phyloP scores from a whole-genome alignment of 1,140 invertebrate genomes.

The Leguminivora glycinivorella region DNA sequence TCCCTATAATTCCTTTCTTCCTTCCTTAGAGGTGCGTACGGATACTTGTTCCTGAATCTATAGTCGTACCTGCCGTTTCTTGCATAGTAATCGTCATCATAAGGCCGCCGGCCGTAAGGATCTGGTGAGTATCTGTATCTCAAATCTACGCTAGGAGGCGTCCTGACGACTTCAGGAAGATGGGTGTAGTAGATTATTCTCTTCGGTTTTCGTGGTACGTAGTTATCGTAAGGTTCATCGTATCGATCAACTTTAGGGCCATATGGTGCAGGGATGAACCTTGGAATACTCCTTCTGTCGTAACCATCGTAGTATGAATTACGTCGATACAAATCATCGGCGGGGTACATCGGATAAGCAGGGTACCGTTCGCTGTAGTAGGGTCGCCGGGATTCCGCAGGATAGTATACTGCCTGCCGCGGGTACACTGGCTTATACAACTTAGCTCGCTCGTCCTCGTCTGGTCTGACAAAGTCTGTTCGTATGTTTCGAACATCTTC shows the following conservation, averaged over 20 bases:
- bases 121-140: slow-evolving; percentile 68
- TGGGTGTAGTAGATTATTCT: slow-evolving; percentile 77
- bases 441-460: slow-evolving; percentile 58
- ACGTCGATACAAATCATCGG: slow-evolving; percentile 67
- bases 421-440: slow-evolving; percentile 70
- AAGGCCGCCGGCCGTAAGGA: slow-evolving; percentile 59
- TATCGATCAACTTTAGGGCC: slow-evolving; percentile 69
- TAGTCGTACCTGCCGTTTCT: slow-evolving; percentile 68
- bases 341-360: slow-evolving; percentile 36
- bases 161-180: slow-evolving; percentile 74
- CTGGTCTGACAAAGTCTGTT: slow-evolving; percentile 74
- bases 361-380: slow-evolving; percentile 70
- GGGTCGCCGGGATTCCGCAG: slow-evolving; percentile 65
- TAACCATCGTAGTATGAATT: slow-evolving; percentile 71
- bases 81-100: slow-evolving; percentile 65
- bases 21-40: slow-evolving; percentile 69
- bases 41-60: slow-evolving; percentile 66
- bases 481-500: slow-evolving; percentile 72
- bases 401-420: slow-evolving; percentile 73
- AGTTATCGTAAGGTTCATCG: slow-evolving; percentile 69
- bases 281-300: slow-evolving; percentile 59
- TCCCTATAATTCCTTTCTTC: slow-evolving; percentile 75
- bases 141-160: slow-evolving; percentile 71
- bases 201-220: slow-evolving; percentile 72
- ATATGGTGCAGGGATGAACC: slow-evolving; percentile 44